Conservation (phyloP, 2,797 vertebrate species). For the Urophycis tenuis region DNA sequence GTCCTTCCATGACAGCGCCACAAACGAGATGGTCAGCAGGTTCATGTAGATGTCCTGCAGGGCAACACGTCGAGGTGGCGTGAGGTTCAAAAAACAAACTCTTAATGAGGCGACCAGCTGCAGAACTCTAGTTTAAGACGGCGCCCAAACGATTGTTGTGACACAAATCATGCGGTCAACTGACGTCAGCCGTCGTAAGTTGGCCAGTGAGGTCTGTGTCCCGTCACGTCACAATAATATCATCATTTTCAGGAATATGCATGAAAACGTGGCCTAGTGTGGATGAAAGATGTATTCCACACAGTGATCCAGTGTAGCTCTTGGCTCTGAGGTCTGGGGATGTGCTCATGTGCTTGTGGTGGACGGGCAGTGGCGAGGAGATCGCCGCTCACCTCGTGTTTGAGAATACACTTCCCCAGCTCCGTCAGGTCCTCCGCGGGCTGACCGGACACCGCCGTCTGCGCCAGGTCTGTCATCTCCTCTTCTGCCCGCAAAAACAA, state of each 20-base stretch:
- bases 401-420: conserved; percentile 86
- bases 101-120: neutral
- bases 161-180: neutral
- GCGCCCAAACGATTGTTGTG: too few species aligned
- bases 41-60: conserved; percentile 84
- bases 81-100: neutral
- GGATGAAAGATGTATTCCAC: too few species aligned
- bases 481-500: conserved; percentile 64
- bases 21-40: conserved; percentile 83
- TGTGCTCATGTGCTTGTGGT: too few species aligned
- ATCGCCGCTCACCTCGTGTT: conserved; percentile 77
- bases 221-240: too few species aligned
- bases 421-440: conserved; percentile 83
- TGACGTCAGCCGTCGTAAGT: neutral
- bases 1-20: conserved; percentile 90
- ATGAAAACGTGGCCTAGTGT: too few species aligned
- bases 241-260: too few species aligned
- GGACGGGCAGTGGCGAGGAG: neutral
- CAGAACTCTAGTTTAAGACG: too few species aligned
- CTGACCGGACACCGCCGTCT: conserved; percentile 53
- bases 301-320: too few species aligned
- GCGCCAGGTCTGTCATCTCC: conserved; percentile 81
- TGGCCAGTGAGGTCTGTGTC: too few species aligned
- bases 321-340: too few species aligned
- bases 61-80: neutral